A percentile compares a stretch with the other conserved stretches of the same genome.
Conservation (phyloP, 2,888 invertebrate species). For the Tetragnatha montana region DNA sequence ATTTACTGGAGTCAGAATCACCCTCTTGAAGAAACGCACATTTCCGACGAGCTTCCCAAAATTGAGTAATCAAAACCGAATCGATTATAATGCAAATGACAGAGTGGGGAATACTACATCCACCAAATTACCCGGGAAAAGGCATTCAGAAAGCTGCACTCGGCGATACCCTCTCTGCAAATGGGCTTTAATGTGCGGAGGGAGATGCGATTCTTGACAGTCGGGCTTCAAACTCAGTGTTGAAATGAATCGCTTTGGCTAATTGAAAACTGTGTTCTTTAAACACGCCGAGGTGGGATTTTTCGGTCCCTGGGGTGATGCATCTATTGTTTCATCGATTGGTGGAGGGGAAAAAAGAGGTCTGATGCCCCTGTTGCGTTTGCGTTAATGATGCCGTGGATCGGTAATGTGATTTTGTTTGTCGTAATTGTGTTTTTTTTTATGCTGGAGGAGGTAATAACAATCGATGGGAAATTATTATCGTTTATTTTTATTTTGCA, state of each 20-base stretch:
- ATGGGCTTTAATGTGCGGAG: not conserved
- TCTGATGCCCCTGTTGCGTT: not conserved
- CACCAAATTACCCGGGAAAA: not conserved
- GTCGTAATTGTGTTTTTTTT: not conserved
- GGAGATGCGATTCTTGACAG: not conserved
- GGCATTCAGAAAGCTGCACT: not conserved
- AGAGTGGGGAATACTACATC: not conserved
- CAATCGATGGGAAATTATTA: not conserved
- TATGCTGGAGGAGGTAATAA: not conserved
- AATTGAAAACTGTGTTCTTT: constrained; percentile 18
- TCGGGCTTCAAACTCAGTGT: not conserved
- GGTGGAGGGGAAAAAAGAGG: not conserved
- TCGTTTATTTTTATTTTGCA: not conserved
- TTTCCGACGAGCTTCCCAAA: not conserved
- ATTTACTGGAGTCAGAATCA: not conserved
- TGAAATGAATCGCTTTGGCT: not conserved
- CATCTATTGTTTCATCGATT: constrained; percentile 2
- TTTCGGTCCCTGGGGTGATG: not conserved
- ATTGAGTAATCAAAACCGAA: not conserved
- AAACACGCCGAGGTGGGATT: not conserved
- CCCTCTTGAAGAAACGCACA: not conserved
- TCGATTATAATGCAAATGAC: not conserved
- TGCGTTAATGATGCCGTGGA: not conserved
- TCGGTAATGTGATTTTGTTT: not conserved
- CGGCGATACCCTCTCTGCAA: not conserved